Conservation (phyloP, 2,797 vertebrate species). For the Chloroceryle amazona region DNA sequence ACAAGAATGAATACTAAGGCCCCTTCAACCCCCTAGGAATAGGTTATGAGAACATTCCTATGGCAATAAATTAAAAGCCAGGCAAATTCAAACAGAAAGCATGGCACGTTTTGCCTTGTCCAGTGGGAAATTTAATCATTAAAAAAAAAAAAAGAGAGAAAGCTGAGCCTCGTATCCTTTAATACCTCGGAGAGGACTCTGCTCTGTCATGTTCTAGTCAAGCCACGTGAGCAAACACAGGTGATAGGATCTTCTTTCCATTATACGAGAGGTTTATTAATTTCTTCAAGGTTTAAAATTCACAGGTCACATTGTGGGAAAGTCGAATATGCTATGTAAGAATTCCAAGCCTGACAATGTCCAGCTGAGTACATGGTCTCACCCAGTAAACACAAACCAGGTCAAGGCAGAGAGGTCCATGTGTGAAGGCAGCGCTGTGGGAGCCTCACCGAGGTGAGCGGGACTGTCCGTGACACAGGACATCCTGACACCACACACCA, state of each 20-base stretch:
- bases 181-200: background rate
- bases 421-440: background rate
- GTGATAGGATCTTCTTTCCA: accelerated
- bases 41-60: background rate
- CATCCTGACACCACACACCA: accelerated
- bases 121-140: background rate
- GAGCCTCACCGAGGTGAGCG: accelerated
- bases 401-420: no score
- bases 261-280: background rate
- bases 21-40: background rate
- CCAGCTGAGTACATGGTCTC: accelerated
- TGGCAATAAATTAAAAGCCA: background rate
- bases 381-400: background rate
- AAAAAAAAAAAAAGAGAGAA: background rate
- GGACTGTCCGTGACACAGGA: background rate
- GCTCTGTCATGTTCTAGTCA: background rate
- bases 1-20: background rate
- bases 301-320: background rate
- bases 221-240: background rate
- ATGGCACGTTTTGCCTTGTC: background rate
- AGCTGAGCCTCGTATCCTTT: background rate
- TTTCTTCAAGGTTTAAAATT: background rate
- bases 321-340: accelerated
- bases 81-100: background rate
- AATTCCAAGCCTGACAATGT: background rate